These are phyloP conservation scores for Orussus abietinus DNA, from an alignment of 1,140 invertebrate genomes.

Conservation along the genomic window DNA sequence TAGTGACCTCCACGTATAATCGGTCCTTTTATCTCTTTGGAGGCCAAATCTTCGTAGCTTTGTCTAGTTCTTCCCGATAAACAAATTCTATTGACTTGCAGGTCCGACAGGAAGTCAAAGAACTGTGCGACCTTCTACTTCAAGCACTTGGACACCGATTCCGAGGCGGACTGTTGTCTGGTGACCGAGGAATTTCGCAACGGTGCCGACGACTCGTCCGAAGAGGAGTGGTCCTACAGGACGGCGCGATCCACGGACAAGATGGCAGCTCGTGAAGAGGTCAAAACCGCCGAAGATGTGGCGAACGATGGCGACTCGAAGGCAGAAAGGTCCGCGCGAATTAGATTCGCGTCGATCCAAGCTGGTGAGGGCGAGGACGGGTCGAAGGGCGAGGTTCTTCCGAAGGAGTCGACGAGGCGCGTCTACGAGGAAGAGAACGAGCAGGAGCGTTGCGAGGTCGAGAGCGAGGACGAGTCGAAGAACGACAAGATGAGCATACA, in stretches of 20 bases:
- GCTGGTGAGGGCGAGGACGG: too few species aligned
- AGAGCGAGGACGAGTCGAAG: conserved; percentile 49
- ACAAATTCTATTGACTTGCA: too few species aligned
- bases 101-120: conserved; percentile 71
- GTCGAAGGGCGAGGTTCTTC: background rate
- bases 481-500: conserved; percentile 55
- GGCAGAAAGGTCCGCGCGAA: too few species aligned
- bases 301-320: too few species aligned
- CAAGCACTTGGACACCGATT: conserved; percentile 79
- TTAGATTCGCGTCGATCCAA: too few species aligned
- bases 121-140: conserved; percentile 80
- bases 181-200: conserved; percentile 25
- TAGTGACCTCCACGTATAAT: too few species aligned
- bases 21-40: too few species aligned
- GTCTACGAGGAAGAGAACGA: conserved; percentile 20
- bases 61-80: too few species aligned
- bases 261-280: conserved; percentile 15
- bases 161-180: conserved; percentile 54
- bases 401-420: conserved; percentile 10
- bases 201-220: conserved; percentile 60
- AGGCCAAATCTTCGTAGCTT: too few species aligned
- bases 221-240: conserved; percentile 71
- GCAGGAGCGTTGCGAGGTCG: conserved; percentile 16
- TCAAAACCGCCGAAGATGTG: too few species aligned
- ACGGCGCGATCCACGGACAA: conserved; percentile 41